Conservation (phyloP, 2,797 vertebrate species). For the Allobates femoralis region DNA sequence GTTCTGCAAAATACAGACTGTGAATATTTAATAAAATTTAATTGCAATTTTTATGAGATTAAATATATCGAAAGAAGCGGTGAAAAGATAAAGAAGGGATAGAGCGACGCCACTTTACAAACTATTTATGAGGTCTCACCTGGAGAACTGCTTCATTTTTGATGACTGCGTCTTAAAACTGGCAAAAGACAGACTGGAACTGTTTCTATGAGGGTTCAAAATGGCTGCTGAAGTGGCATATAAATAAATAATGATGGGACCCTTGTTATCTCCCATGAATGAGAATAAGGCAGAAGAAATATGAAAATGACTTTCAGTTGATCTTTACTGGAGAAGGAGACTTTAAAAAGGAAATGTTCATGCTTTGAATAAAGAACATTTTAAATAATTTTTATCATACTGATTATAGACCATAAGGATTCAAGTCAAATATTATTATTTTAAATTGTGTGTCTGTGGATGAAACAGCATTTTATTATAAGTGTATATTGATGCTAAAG, state of each 20-base stretch:
- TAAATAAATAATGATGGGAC: conserved; percentile 36
- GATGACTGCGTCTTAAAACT: conserved; percentile 27
- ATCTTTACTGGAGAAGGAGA: neutral
- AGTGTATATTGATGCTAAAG: conserved; percentile 3
- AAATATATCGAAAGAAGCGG: conserved; percentile 40
- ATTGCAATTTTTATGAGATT: conserved; percentile 57
- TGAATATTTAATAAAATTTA: conserved; percentile 59
- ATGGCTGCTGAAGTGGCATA: conserved; percentile 45
- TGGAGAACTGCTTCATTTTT: conserved; percentile 41
- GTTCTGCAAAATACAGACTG: conserved; percentile 33
- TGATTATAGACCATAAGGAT: neutral
- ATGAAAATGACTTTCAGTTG: conserved; percentile 30
- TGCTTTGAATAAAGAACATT: neutral
- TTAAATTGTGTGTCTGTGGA: neutral
- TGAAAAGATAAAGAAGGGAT: conserved; percentile 34
- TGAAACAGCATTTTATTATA: neutral
- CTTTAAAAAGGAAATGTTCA: neutral
- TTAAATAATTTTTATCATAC: conserved; percentile 9
- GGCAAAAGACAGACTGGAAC: conserved; percentile 15
- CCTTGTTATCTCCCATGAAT: conserved; percentile 13
- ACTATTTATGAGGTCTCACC: conserved; percentile 55
- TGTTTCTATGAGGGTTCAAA: conserved; percentile 39
- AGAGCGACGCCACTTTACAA: conserved; percentile 31
- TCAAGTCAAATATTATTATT: neutral
- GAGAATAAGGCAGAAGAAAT: conserved; percentile 1